These are phyloP conservation scores for Palythoa grandis DNA, from an alignment of 92 coral and sea anemone genomes.

Conservation along the genomic window DNA sequence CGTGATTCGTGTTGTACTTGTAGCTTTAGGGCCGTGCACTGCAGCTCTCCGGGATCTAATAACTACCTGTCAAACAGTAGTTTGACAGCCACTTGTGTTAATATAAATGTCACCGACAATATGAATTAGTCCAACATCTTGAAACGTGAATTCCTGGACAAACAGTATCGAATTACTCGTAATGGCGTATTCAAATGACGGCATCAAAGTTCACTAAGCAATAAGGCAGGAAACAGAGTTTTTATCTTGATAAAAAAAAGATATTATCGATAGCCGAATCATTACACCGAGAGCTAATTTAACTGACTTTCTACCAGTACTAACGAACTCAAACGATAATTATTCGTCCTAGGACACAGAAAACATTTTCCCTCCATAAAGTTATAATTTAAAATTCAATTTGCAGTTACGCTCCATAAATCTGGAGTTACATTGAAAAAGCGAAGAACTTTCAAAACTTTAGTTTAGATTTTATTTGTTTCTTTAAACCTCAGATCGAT, in stretches of 20 bases:
- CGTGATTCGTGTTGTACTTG: neutral
- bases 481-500: neutral
- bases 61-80: neutral
- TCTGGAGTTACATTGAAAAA: neutral
- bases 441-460: neutral
- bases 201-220: neutral
- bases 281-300: too few species aligned
- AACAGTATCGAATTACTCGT: slow-evolving; percentile 4
- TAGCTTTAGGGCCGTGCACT: neutral
- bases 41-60: neutral
- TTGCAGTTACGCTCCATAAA: neutral
- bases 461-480: neutral
- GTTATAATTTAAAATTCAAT: neutral
- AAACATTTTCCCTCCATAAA: neutral
- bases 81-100: slow-evolving; percentile 5
- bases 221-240: neutral
- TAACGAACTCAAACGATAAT: too few species aligned
- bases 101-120: slow-evolving; percentile 1
- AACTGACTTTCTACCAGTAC: too few species aligned
- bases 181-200: neutral
- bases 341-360: too few species aligned
- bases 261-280: neutral
- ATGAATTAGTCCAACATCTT: neutral
- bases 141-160: slow-evolving; percentile 28
- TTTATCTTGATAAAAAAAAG: neutral